Percentiles rank a stretch among this genome's conserved stretches.
phyloP scores from a whole-genome alignment of 1,140 invertebrate genomes.

The Araneus ventricosus region DNA sequence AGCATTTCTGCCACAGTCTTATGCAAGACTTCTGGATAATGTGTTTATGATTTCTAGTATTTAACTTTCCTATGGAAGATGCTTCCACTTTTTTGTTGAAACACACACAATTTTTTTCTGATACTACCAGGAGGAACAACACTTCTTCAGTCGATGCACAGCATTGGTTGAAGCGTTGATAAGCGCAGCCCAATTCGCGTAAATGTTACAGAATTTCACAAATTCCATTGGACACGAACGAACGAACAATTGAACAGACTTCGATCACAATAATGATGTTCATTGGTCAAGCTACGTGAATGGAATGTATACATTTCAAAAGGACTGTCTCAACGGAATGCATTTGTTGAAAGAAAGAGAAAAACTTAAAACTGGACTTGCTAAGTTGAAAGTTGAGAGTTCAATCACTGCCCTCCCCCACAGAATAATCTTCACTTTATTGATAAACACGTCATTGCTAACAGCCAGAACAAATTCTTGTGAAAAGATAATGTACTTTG shows the following conservation, averaged over 20 bases:
- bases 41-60: slow-evolving; percentile 6
- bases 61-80: background rate
- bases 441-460: too few relatives aligned
- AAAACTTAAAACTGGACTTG: slow-evolving; percentile 22
- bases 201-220: background rate
- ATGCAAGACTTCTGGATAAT: background rate
- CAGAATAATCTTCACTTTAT: too few relatives aligned
- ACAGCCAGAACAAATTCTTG: background rate
- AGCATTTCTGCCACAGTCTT: background rate
- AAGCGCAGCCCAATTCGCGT: background rate
- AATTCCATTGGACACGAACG: background rate
- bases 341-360: background rate
- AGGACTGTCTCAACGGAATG: slow-evolving; percentile 46
- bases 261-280: background rate
- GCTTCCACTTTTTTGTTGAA: background rate
- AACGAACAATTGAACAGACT: background rate
- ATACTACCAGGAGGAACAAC: background rate
- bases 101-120: background rate
- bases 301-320: slow-evolving; percentile 34
- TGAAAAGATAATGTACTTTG: slow-evolving; percentile 23
- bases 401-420: too few relatives aligned
- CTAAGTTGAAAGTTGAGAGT: slow-evolving; percentile 51
- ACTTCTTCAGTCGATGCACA: slow-evolving; percentile 16
- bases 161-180: background rate
- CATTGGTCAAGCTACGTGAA: background rate